phyloP scores from a whole-genome alignment of 2,888 invertebrate genomes.

The Lasioglossum leucozonium region DNA sequence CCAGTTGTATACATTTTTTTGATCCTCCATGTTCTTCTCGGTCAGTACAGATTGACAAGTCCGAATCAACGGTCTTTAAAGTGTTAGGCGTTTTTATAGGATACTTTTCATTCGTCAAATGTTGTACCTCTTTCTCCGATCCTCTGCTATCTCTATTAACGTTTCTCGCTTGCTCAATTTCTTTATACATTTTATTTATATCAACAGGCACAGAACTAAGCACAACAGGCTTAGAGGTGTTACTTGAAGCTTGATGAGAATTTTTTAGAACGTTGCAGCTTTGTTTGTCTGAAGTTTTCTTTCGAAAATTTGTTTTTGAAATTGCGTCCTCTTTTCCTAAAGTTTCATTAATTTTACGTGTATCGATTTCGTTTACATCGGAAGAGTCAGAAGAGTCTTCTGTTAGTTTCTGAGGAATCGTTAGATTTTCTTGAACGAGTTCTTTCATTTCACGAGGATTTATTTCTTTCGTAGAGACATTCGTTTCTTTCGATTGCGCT shows the following conservation, averaged over 20 bases:
- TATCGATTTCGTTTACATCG: not conserved
- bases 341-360: not conserved
- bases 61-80: not conserved
- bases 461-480: not conserved
- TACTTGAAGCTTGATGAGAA: not conserved
- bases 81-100: not conserved
- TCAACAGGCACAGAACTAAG: constrained; percentile 4
- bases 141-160: not conserved
- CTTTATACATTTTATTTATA: not conserved
- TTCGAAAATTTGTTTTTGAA: not conserved
- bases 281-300: not conserved
- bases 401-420: no score
- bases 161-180: not conserved
- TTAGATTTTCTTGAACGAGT: not conserved
- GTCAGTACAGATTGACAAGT: not conserved
- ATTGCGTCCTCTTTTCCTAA: not conserved
- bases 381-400: not conserved
- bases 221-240: constrained; percentile 9
- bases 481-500: not conserved
- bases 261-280: not conserved
- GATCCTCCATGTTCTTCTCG: not conserved
- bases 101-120: not conserved
- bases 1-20: not conserved
- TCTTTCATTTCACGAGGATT: constrained; percentile 2
- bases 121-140: not conserved